phyloP scores from a whole-genome alignment of 1,140 invertebrate species.

The Drosophila biarmipes region DNA sequence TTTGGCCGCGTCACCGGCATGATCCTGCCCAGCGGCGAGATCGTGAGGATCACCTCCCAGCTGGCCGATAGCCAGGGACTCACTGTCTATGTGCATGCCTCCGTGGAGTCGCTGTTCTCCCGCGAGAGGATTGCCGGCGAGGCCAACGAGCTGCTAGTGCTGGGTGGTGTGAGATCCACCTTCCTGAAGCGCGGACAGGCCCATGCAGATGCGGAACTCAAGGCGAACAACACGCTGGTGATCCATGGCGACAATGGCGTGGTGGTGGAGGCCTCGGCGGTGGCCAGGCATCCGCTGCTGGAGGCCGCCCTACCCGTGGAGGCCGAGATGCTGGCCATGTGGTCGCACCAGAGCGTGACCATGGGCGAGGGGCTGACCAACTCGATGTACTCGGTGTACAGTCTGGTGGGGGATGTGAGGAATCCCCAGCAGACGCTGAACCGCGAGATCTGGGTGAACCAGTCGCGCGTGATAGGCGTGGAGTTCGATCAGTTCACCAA shows the following conservation, averaged over 20 bases:
- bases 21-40: slow-evolving; percentile 95
- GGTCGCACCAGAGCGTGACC: slow-evolving; percentile 91
- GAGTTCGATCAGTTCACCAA: slow-evolving; percentile 96
- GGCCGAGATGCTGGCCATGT: slow-evolving; percentile 95
- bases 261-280: slow-evolving; percentile 90
- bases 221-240: slow-evolving; percentile 91
- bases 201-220: slow-evolving; percentile 89
- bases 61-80: slow-evolving; percentile 90
- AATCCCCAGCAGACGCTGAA: slow-evolving; percentile 93
- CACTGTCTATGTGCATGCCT: slow-evolving; percentile 88
- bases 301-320: slow-evolving; percentile 95
- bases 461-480: slow-evolving; percentile 92
- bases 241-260: slow-evolving; percentile 89
- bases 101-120: slow-evolving; percentile 80
- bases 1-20: slow-evolving; percentile 93
- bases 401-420: slow-evolving; percentile 91
- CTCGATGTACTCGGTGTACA: slow-evolving; percentile 92
- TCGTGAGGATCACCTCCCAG: slow-evolving; percentile 90
- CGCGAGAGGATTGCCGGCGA: slow-evolving; percentile 49
- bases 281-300: slow-evolving; percentile 93
- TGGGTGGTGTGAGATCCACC: slow-evolving; percentile 86
- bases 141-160: slow-evolving; percentile 86
- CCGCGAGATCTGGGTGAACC: slow-evolving; percentile 93
- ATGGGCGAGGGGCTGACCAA: slow-evolving; percentile 91
- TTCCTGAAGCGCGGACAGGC: slow-evolving; percentile 87